Evolutionary conservation across 2,888 invertebrate genomes (phyloP).

Genomic region (Drosophila histrio): DNA sequence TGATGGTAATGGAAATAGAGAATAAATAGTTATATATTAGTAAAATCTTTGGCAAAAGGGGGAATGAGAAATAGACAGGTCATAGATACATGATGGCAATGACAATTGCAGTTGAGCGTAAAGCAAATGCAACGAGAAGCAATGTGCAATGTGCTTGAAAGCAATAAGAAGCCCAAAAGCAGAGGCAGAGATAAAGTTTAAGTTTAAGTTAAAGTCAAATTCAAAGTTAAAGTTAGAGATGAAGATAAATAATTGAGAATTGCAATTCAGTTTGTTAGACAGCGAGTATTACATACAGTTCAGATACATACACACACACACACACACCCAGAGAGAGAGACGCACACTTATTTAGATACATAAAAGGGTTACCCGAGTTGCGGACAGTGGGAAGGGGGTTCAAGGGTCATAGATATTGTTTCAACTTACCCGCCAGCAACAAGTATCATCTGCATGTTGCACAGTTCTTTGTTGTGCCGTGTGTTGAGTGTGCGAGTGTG

Average conservation of each 20-base stretch:
- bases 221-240: background rate
- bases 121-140: slow-evolving; percentile 45
- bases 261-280: slow-evolving; percentile 19
- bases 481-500: slow-evolving; percentile 11
- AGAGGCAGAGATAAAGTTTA: background rate
- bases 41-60: background rate
- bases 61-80: background rate
- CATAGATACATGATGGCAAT: slow-evolving; percentile 2
- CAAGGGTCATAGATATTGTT: background rate
- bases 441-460: slow-evolving; percentile 84
- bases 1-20: slow-evolving; percentile 36
- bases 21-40: slow-evolving; percentile 34
- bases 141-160: slow-evolving; percentile 40
- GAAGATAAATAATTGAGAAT: background rate
- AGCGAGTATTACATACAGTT: slow-evolving; percentile 9
- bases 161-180: slow-evolving; percentile 20
- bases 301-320: slow-evolving; percentile 10
- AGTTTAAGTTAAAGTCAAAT: background rate
- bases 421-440: slow-evolving; percentile 84
- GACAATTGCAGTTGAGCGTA: slow-evolving; percentile 23
- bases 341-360: background rate
- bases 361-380: background rate
- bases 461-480: slow-evolving; percentile 11
- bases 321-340: slow-evolving; percentile 14
- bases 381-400: background rate